Conservation (phyloP, 2,113 vertebrate genomes). For the Plestiodon gilberti region DNA sequence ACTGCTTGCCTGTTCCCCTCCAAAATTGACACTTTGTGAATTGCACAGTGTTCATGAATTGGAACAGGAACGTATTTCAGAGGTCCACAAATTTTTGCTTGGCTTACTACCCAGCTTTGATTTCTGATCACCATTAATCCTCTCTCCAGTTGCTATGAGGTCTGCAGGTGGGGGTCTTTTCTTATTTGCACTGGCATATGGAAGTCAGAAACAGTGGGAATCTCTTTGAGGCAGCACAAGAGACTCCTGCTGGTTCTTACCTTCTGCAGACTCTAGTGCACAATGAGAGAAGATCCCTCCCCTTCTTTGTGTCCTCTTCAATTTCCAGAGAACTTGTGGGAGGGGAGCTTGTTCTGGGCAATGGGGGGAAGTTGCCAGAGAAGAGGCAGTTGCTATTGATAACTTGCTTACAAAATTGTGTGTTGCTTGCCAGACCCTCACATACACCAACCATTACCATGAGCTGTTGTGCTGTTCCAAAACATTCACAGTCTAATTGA, state of each 20-base stretch:
- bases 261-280: background rate
- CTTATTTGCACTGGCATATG: background rate
- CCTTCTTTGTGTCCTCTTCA: too few relatives aligned
- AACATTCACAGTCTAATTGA: background rate
- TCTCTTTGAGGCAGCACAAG: background rate
- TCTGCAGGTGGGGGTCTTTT: background rate
- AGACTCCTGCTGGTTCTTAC: background rate
- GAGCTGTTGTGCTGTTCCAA: background rate
- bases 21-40: background rate
- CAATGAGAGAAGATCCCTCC: background rate
- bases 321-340: background rate
- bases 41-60: background rate
- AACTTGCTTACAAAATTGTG: background rate
- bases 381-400: background rate
- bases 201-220: background rate
- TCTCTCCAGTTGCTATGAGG: too few relatives aligned
- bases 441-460: background rate
- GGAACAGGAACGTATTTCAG: background rate
- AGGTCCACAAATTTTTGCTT: background rate
- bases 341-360: background rate
- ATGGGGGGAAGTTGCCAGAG: background rate
- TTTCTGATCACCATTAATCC: background rate
- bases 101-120: background rate
- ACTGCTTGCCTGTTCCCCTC: background rate
- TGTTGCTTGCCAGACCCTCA: background rate